Evolutionary conservation across 2,113 vertebrate species (phyloP).

Genomic region (Nerophis ophidion): DNA sequence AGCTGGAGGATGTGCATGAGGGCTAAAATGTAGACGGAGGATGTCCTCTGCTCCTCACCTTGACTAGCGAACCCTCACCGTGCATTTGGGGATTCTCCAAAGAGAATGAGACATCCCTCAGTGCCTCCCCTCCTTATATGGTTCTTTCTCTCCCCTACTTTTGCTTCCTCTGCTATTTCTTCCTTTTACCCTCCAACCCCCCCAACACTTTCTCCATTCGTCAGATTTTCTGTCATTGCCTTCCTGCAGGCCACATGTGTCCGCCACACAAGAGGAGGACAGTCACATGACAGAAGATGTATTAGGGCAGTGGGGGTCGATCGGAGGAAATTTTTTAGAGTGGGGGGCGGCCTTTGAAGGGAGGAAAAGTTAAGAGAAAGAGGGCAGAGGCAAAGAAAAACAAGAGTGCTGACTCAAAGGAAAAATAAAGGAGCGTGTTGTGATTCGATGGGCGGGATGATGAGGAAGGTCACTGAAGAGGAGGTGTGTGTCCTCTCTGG

Average conservation of each 20-base stretch:
- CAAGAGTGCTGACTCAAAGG: constrained; percentile 55
- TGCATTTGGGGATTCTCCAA: constrained; percentile 72
- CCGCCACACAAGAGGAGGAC: constrained; percentile 1
- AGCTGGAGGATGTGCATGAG: constrained; percentile 55
- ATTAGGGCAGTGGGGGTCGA: background rate
- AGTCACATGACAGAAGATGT: background rate
- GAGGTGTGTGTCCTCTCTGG: constrained; percentile 23
- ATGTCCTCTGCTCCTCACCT: constrained; percentile 73
- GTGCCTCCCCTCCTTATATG: constrained; percentile 1
- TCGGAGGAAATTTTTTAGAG: background rate
- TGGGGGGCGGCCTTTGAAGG: background rate
- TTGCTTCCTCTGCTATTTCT: background rate
- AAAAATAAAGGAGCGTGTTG: constrained; percentile 44
- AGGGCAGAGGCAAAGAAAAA: constrained; percentile 22
- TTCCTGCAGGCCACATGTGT: constrained; percentile 22
- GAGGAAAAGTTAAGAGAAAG: constrained; percentile 7
- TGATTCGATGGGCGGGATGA: constrained; percentile 27
- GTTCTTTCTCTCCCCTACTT: constrained; percentile 1
- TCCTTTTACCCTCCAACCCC: background rate
- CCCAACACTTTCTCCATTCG: background rate
- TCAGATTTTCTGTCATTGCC: constrained; percentile 7
- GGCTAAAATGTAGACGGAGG: constrained; percentile 37
- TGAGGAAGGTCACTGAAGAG: constrained; percentile 51
- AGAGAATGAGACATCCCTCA: constrained; percentile 30
- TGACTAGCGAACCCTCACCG: constrained; percentile 59